Conservation (phyloP, 2,797 vertebrate genomes). For the Hydrolagus colliei region DNA sequence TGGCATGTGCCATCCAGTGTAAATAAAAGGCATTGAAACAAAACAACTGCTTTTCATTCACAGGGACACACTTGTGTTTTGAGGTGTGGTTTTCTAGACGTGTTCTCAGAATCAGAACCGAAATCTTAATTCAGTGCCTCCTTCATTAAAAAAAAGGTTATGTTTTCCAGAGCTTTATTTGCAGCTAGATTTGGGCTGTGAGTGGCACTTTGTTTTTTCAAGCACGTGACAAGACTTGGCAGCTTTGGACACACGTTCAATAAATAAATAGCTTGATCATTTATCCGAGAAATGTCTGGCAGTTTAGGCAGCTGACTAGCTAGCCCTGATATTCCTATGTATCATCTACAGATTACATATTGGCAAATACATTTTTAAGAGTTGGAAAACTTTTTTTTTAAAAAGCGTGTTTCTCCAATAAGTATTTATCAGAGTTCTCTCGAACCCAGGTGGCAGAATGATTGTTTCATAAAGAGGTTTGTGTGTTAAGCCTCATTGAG, state of each 20-base stretch:
- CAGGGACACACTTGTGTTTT: background rate
- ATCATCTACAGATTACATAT: background rate
- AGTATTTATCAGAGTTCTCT: background rate
- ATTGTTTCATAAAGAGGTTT: background rate
- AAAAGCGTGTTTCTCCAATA: background rate
- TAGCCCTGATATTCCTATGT: too few relatives aligned
- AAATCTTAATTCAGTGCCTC: background rate
- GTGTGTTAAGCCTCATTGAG: background rate
- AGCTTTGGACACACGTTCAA: background rate
- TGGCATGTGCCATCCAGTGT: background rate
- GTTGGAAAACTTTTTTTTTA: background rate
- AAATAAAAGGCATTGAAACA: background rate
- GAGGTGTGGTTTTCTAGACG: background rate
- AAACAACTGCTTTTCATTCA: background rate
- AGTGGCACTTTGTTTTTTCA: background rate
- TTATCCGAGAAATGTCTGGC: background rate
- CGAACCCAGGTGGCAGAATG: background rate
- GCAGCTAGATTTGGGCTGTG: background rate
- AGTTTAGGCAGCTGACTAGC: background rate
- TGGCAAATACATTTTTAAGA: background rate
- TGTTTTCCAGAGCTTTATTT: constrained; percentile 8
- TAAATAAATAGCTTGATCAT: constrained; percentile 11
- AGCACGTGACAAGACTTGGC: background rate
- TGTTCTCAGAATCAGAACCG: background rate
- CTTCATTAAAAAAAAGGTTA: background rate